Evolutionary conservation across 2,888 invertebrate genomes (phyloP).

Genomic region (Steinernema carpocapsae): DNA sequence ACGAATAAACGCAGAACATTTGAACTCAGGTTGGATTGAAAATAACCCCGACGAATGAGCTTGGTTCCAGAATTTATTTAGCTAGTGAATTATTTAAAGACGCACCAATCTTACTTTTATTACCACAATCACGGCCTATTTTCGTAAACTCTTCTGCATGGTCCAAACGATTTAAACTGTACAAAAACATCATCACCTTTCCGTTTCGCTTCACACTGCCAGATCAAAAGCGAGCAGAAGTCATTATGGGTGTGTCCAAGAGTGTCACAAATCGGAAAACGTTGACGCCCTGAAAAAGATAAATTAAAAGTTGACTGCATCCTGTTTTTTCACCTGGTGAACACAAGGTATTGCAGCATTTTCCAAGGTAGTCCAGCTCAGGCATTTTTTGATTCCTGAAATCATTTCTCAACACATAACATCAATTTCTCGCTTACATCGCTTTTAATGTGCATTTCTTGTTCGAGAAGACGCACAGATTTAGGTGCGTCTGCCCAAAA

Average conservation of each 20-base stretch:
- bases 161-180: constrained; percentile 10
- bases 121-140: too few relatives aligned
- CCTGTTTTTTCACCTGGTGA: constrained; percentile 18
- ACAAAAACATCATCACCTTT: not conserved
- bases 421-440: not conserved
- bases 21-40: too few relatives aligned
- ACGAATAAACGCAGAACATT: too few relatives aligned
- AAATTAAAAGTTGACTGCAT: too few relatives aligned
- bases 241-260: not conserved
- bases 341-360: constrained; percentile 1
- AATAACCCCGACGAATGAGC: too few relatives aligned
- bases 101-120: too few relatives aligned
- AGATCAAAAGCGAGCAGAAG: not conserved
- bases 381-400: constrained; percentile 2
- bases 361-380: not conserved
- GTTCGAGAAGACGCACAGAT: constrained; percentile 7
- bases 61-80: too few relatives aligned
- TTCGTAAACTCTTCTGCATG: not conserved
- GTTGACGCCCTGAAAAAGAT: not conserved
- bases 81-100: too few relatives aligned
- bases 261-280: constrained; percentile 2
- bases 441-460: constrained; percentile 12
- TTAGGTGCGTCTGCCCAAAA: not conserved
- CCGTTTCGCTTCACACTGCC: not conserved
- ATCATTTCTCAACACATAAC: not conserved